A percentile compares a stretch with the other conserved stretches of the same genome.
phyloP scores from a whole-genome alignment of 2,797 vertebrate species.

The Malacoraja senta region DNA sequence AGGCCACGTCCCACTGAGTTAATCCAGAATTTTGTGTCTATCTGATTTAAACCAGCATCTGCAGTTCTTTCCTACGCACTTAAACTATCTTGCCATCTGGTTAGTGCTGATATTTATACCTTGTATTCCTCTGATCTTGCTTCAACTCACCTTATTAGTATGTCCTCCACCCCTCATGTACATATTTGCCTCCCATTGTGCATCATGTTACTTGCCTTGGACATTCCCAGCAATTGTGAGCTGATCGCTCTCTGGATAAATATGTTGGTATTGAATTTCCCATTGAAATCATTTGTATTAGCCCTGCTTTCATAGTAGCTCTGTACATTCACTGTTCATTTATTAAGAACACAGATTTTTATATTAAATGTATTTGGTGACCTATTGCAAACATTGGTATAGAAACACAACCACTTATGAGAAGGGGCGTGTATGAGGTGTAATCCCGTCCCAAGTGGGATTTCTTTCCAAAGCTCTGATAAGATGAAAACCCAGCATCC shows the following conservation, averaged over 20 bases:
- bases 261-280: too few species aligned
- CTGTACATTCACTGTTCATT: neutral
- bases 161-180: neutral
- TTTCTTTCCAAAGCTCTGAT: neutral
- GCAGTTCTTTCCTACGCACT: too few species aligned
- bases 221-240: too few species aligned
- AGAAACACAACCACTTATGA: too few species aligned
- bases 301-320: neutral
- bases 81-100: neutral
- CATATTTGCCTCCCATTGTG: neutral
- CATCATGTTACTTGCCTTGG: too few species aligned
- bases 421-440: neutral
- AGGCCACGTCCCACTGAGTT: too few species aligned
- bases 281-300: neutral
- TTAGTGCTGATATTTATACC: neutral
- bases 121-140: neutral
- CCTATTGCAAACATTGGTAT: neutral
- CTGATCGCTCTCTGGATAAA: too few species aligned
- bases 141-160: neutral
- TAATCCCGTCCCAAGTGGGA: neutral
- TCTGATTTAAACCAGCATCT: too few species aligned
- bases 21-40: too few species aligned
- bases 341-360: neutral
- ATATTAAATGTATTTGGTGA: neutral
- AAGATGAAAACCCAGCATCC: neutral